These are phyloP conservation scores for Tanypteryx hageni DNA, from an alignment of 2,888 invertebrate species.

Conservation along the genomic window DNA sequence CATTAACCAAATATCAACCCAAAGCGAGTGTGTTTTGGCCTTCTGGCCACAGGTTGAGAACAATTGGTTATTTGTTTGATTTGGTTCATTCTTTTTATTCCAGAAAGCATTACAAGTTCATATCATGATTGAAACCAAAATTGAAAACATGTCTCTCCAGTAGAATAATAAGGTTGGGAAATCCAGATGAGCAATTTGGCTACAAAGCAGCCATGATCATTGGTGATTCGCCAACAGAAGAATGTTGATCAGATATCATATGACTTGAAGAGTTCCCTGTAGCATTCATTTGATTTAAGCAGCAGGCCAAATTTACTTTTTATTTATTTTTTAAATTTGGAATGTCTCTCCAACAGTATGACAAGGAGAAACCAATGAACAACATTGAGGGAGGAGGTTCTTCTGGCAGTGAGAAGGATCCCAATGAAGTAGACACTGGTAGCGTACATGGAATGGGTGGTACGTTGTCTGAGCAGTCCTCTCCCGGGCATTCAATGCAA, in stretches of 20 bases:
- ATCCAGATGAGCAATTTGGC: no score
- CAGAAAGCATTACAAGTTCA: no score
- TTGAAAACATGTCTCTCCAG: no score
- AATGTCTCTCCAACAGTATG: neutral
- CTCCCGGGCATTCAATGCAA: slow-evolving; percentile 52
- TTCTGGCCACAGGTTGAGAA: no score
- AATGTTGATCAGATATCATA: neutral
- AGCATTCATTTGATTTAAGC: neutral
- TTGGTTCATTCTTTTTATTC: no score
- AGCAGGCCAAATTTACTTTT: neutral
- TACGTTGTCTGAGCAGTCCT: neutral
- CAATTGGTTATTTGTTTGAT: no score
- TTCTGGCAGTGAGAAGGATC: slow-evolving; percentile 74
- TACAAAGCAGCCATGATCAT: no score
- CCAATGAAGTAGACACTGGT: slow-evolving; percentile 72
- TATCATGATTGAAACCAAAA: no score
- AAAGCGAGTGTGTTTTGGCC: no score
- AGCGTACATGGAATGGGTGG: slow-evolving; percentile 71
- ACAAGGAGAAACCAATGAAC: slow-evolving; percentile 74
- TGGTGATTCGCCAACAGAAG: no score
- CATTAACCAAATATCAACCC: no score
- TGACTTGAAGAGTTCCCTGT: neutral
- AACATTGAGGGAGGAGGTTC: slow-evolving; percentile 75
- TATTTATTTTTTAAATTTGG: neutral
- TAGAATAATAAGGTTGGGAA: no score